Percentiles rank a stretch among this genome's conserved stretches.
Evolutionary conservation across 1,140 invertebrate species (phyloP).

Genomic region (Meloidogyne floridensis): DNA sequence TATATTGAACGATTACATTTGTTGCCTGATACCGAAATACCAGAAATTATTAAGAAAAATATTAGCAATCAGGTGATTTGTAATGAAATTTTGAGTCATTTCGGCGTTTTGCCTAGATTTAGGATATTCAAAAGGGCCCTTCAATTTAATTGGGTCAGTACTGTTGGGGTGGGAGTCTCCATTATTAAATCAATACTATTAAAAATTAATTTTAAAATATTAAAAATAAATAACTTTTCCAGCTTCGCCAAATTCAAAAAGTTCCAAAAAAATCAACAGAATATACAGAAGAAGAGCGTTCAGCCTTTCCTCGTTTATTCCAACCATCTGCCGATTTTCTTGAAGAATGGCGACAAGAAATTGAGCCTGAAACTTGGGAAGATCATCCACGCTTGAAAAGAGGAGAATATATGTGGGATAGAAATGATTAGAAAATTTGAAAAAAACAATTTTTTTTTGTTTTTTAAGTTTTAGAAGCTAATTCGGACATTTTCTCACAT

Average conservation of each 20-base stretch:
- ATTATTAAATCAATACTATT: too few relatives aligned
- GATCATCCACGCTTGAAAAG: slow-evolving; percentile 23
- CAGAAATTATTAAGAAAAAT: slow-evolving; percentile 55
- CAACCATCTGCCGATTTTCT: slow-evolving; percentile 44
- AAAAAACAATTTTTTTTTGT: not conserved
- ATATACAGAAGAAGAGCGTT: slow-evolving; percentile 59
- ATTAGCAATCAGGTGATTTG: slow-evolving; percentile 57
- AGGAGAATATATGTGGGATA: slow-evolving; percentile 28
- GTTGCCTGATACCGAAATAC: slow-evolving; percentile 61
- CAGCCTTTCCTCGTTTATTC: slow-evolving; percentile 52
- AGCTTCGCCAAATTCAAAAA: slow-evolving; percentile 57
- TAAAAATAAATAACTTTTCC: slow-evolving; percentile 26
- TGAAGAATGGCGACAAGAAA: slow-evolving; percentile 50
- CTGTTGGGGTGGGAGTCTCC: too few relatives aligned
- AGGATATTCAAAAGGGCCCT: too few relatives aligned
- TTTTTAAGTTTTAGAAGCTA: not conserved
- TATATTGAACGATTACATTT: slow-evolving; percentile 61
- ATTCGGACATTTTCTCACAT: too few relatives aligned
- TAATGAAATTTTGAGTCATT: too few relatives aligned
- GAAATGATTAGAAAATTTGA: not conserved
- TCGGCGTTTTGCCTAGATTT: too few relatives aligned
- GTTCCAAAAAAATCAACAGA: slow-evolving; percentile 62
- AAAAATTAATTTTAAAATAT: too few relatives aligned
- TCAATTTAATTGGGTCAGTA: too few relatives aligned
- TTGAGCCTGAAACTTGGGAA: slow-evolving; percentile 32